Percentiles rank a stretch among this genome's conserved stretches.
These are phyloP conservation scores for Okapia johnstoni DNA, from an alignment of 2,113 vertebrate species.

Conservation along the genomic window DNA sequence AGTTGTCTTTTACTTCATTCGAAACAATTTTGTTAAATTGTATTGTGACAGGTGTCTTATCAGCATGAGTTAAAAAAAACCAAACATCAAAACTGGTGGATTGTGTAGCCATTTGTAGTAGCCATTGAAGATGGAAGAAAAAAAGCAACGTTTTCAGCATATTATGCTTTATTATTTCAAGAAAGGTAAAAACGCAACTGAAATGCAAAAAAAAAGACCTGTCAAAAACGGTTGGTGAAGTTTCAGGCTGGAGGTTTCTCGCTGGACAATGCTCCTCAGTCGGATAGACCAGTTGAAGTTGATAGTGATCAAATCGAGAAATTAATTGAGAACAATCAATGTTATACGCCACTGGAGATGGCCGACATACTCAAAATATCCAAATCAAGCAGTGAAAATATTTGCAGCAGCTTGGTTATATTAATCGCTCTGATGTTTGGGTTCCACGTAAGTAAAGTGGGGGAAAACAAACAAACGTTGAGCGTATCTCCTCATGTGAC, in stretches of 20 bases:
- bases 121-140: neutral
- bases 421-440: neutral
- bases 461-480: neutral
- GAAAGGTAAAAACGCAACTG: neutral
- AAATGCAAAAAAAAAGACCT: neutral
- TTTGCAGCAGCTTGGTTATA: neutral
- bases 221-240: neutral
- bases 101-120: neutral
- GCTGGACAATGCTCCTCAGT: neutral
- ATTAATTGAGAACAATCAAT: neutral
- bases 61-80: neutral
- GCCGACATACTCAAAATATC: neutral
- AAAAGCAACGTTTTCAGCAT: neutral
- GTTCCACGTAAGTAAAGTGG: neutral
- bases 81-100: neutral
- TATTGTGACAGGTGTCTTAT: neutral
- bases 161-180: neutral
- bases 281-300: neutral
- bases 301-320: neutral
- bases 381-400: neutral
- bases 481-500: neutral
- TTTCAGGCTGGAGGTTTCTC: neutral
- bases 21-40: neutral
- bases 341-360: accelerated
- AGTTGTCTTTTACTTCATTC: neutral